Conservation (phyloP, 1,140 invertebrate species). For the Probaryconus sp. region DNA sequence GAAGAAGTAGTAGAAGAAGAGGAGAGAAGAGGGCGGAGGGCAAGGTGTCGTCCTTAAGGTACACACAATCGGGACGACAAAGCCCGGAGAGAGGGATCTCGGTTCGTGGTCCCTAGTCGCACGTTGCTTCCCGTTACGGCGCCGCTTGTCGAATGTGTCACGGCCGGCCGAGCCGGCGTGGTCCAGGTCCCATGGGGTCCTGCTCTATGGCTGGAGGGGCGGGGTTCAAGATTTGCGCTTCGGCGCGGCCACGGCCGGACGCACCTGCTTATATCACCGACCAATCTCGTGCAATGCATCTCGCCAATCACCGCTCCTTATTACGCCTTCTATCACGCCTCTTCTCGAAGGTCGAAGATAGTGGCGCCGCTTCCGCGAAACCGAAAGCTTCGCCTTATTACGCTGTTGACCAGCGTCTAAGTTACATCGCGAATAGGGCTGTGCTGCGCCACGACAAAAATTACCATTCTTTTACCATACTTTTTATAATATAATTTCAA, state of each 20-base stretch:
- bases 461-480: no score
- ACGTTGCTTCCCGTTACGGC: constrained; percentile 78
- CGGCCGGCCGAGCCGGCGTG: constrained; percentile 74
- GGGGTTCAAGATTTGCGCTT: constrained; percentile 60
- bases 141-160: constrained; percentile 79
- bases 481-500: no score
- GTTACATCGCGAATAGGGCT: no score
- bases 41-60: constrained; percentile 52
- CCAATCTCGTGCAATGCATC: constrained; percentile 42
- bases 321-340: constrained; percentile 54
- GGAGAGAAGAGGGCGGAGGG: constrained; percentile 46
- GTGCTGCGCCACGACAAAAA: no score
- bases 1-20: constrained; percentile 49
- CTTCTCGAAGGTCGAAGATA: constrained; percentile 47
- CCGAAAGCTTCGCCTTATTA: constrained; percentile 43
- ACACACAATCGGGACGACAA: constrained; percentile 44
- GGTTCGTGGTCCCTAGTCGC: constrained; percentile 75
- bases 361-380: constrained; percentile 70
- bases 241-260: constrained; percentile 50
- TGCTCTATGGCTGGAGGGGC: constrained; percentile 54
- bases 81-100: constrained; percentile 49
- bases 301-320: constrained; percentile 60
- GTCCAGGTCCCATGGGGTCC: constrained; percentile 74
- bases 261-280: constrained; percentile 44
- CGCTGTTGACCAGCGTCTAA: constrained; percentile 26